These are phyloP conservation scores for Hirtodrosophila confusa DNA, from an alignment of 2,888 invertebrate species.

Conservation along the genomic window DNA sequence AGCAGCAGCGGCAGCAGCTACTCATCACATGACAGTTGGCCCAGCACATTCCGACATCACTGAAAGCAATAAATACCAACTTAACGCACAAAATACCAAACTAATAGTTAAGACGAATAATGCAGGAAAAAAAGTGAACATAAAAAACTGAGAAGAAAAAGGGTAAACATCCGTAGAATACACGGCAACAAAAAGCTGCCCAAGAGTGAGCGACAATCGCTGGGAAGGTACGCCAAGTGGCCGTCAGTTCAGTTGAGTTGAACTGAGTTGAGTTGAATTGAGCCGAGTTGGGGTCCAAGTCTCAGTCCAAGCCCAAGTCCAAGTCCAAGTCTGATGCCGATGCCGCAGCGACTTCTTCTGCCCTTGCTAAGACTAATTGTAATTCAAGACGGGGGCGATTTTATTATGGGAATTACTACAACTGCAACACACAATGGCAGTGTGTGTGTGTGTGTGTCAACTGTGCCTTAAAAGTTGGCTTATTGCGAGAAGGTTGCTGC, in stretches of 20 bases:
- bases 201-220: conserved; percentile 42
- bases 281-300: not conserved
- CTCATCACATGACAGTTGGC: conserved; percentile 69
- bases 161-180: conserved; percentile 16
- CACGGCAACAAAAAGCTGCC: conserved; percentile 34
- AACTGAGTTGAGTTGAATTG: not conserved
- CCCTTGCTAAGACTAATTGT: conserved; percentile 81
- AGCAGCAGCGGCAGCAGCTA: conserved; percentile 62
- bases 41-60: conserved; percentile 80
- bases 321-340: conserved; percentile 30
- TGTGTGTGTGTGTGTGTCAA: conserved; percentile 43
- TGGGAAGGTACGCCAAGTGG: conserved; percentile 32
- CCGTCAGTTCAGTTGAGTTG: conserved; percentile 12
- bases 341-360: conserved; percentile 34
- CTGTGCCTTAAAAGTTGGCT: conserved; percentile 72
- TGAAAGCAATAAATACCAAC: conserved; percentile 83
- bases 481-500: conserved; percentile 61
- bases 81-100: conserved; percentile 83
- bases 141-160: conserved; percentile 20
- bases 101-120: conserved; percentile 76
- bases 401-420: conserved; percentile 83
- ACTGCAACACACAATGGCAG: conserved; percentile 54
- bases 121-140: conserved; percentile 31
- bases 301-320: conserved; percentile 14
- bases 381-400: conserved; percentile 84